Percentiles rank a stretch among this genome's conserved stretches.
phyloP scores from a whole-genome alignment of 2,888 invertebrate species.

The Chaetogeoica ovagalla region DNA sequence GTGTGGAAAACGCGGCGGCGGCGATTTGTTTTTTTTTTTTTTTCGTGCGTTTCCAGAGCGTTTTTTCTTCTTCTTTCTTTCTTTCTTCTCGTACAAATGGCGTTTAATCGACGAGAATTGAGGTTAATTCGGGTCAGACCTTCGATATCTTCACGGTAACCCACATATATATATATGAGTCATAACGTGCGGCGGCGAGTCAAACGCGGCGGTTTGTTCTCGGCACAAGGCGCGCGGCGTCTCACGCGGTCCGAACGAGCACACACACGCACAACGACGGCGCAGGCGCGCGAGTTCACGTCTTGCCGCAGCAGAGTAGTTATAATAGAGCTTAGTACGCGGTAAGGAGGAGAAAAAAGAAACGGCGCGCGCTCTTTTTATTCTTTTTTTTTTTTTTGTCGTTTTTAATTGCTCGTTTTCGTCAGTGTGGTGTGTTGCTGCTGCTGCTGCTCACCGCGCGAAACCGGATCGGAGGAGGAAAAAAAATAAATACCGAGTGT shows the following conservation, averaged over 20 bases:
- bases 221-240: conserved; percentile 25
- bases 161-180: conserved; percentile 51
- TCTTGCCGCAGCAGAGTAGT: too few relatives aligned
- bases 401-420: conserved; percentile 44
- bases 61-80: background rate
- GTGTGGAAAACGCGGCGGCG: too few relatives aligned
- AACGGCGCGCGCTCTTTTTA: conserved; percentile 33
- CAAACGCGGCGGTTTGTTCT: conserved; percentile 40
- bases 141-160: conserved; percentile 43
- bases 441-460: background rate
- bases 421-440: too few relatives aligned
- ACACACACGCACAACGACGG: background rate
- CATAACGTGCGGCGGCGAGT: conserved; percentile 21
- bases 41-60: background rate
- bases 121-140: conserved; percentile 51
- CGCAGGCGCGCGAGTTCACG: too few relatives aligned
- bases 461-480: conserved; percentile 9
- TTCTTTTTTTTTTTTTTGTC: background rate
- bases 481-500: too few relatives aligned
- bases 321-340: too few relatives aligned
- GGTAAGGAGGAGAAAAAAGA: background rate
- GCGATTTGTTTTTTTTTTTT: too few relatives aligned
- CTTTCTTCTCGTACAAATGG: background rate
- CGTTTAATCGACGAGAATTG: conserved; percentile 42
- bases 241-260: conserved; percentile 32